Evolutionary conservation across 2,888 invertebrate genomes (phyloP).

Genomic region (Ophioninae sp.): DNA sequence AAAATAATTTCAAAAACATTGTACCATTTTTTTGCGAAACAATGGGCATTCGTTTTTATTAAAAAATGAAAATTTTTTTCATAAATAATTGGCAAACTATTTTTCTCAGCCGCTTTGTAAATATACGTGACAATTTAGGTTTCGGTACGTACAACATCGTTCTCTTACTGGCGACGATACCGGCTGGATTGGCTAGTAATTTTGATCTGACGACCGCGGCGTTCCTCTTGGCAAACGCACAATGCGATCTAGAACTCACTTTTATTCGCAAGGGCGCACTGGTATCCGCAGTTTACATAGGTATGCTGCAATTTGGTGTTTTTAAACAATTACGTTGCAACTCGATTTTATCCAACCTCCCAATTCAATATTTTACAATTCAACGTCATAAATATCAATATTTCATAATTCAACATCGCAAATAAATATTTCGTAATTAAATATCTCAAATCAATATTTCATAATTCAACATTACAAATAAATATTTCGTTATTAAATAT

Average conservation of each 20-base stretch:
- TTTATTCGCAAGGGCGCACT: conserved; percentile 87
- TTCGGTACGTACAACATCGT: conserved; percentile 88
- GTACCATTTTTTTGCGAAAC: not conserved
- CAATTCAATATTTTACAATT: too few relatives aligned
- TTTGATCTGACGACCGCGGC: conserved; percentile 89
- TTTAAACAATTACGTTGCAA: not conserved
- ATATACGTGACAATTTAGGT: conserved; percentile 66
- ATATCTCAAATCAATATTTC: not conserved
- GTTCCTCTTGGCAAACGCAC: conserved; percentile 88
- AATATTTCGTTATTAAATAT: too few relatives aligned
- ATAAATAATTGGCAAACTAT: too few relatives aligned
- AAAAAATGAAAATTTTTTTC: not conserved
- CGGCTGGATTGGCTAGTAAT: conserved; percentile 86
- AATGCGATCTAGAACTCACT: conserved; percentile 87
- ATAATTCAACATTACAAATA: not conserved
- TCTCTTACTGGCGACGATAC: conserved; percentile 83
- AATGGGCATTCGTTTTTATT: not conserved
- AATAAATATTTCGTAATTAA: too few relatives aligned
- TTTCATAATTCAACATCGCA: not conserved
- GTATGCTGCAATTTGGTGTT: conserved; percentile 78
- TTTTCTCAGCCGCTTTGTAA: not conserved
- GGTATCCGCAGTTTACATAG: conserved; percentile 88
- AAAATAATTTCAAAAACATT: not conserved
- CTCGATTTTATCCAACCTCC: not conserved
- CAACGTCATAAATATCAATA: too few relatives aligned